Evolutionary conservation across 2,113 vertebrate genomes (phyloP).

Genomic region (Nanger granti): DNA sequence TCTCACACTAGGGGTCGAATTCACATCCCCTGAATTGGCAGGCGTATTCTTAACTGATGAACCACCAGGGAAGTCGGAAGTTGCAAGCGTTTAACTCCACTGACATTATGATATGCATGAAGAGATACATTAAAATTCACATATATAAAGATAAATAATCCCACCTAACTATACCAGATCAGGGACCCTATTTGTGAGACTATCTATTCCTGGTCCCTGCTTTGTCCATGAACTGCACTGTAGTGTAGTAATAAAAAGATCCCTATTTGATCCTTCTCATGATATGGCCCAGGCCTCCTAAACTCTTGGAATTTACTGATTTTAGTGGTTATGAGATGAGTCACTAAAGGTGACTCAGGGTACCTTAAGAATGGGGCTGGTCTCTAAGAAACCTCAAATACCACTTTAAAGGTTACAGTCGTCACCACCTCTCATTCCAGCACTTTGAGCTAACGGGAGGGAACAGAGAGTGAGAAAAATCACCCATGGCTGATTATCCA

Average conservation of each 20-base stretch:
- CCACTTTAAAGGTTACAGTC: not conserved
- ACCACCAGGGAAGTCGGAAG: not conserved
- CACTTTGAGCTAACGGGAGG: not conserved
- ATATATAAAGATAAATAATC: not conserved
- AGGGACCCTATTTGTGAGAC: not conserved
- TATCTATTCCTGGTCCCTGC: not conserved
- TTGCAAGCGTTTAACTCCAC: not conserved
- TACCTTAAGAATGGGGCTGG: not conserved
- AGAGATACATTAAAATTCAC: not conserved
- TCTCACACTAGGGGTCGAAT: not conserved
- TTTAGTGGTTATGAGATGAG: not conserved
- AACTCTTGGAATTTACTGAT: not conserved
- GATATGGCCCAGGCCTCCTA: not conserved
- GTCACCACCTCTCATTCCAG: not conserved
- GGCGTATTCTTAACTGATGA: not conserved
- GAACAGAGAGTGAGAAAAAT: not conserved
- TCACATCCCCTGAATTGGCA: not conserved
- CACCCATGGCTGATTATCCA: not conserved
- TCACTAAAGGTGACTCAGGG: not conserved
- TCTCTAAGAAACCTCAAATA: not conserved
- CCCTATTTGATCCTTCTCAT: not conserved
- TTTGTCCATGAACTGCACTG: not conserved
- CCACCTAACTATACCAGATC: not conserved
- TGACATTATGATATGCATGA: not conserved
- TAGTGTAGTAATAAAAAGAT: not conserved